Base-by-base conservation (phyloP, 2,797 vertebrate species). In the Takifugu rubripes region DNA sequence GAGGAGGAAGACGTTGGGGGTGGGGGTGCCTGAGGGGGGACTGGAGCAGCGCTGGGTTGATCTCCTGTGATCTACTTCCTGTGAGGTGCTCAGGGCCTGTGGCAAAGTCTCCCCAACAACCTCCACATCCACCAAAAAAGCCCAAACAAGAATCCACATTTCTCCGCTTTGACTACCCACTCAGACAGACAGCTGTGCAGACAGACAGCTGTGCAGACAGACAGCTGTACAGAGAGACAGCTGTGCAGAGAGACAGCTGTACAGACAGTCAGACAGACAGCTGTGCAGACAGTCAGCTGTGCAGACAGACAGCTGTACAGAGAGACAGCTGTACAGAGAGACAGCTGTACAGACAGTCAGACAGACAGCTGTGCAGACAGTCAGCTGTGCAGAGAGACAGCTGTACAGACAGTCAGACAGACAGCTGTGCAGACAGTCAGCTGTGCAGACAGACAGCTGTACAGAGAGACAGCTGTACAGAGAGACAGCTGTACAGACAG, bases 61-160 rank as follows among this genome's bases (percentile, higher is more conserved):
- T 88, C 84, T 83, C 79, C 78, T 89, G 81, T 89, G 87, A 89
- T 88, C 82, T 89, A 75, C 89, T 90, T 90, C 85, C 88, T 90
- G 90, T 90, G 87, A 90, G 90, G 86, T 86, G 89, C 86, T 87
- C 78, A 83, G 68, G 75, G 85, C 88, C 88, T 81, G 79, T 86
- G 88, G 89, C 86, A 66, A 67, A 80, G 75, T 78, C 86, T 89
- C 87, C 83, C 58, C 69, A 77, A 73, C 71, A 81, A 79, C 79
- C 85, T 83, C 79, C 64, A 68, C 79, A 64, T 77, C 64, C 80
- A 66, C 54, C 57, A 1, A 6, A 64, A 68, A 79, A 76, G 7
- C 31, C 31, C 31, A 6, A 5, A 33, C 31, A 33, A 5, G 7
- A 7, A 1, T 8, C 70, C 72, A 77, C 72, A 73, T 69, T 70